A percentile compares a stretch with the other conserved stretches of the same genome.
Conservation (phyloP, 1,140 invertebrate genomes). For the Drosophila tropicalis region DNA sequence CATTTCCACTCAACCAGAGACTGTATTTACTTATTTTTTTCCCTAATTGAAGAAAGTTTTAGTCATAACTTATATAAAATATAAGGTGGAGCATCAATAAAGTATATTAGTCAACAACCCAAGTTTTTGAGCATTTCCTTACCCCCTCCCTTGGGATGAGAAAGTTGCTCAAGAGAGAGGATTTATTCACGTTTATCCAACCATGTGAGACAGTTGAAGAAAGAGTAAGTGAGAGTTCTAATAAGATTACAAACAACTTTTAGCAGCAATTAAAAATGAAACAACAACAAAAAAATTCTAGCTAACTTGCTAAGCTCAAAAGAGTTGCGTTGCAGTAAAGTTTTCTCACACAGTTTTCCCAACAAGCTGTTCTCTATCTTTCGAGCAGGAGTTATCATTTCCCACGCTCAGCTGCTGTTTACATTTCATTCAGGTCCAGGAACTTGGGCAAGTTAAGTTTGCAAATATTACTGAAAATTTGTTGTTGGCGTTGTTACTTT, state of each 20-base stretch:
- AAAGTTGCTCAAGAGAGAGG: not conserved
- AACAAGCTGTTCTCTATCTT: not conserved
- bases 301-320: slow-evolving; percentile 1
- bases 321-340: not conserved
- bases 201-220: not conserved
- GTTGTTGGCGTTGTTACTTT: not conserved
- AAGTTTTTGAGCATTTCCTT: not conserved
- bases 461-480: slow-evolving; percentile 3
- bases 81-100: too few species aligned
- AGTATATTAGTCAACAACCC: not conserved
- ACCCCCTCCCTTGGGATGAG: not conserved
- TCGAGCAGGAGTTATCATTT: slow-evolving; percentile 14
- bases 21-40: too few species aligned
- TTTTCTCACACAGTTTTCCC: slow-evolving; percentile 5
- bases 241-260: slow-evolving; percentile 13
- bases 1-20: too few species aligned
- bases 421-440: not conserved
- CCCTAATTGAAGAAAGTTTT: too few species aligned
- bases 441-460: slow-evolving; percentile 34
- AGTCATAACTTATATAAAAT: too few species aligned
- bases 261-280: slow-evolving; percentile 2
- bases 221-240: slow-evolving; percentile 3
- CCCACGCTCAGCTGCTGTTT: not conserved
- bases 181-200: slow-evolving; percentile 3
- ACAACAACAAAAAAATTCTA: slow-evolving; percentile 4